Evolutionary conservation across 37 sponge, comb jelly and placozoan species (phyloP), one percentile per base, ranked within the genome.

Genomic region (Dysidea cf. avara): DNA sequence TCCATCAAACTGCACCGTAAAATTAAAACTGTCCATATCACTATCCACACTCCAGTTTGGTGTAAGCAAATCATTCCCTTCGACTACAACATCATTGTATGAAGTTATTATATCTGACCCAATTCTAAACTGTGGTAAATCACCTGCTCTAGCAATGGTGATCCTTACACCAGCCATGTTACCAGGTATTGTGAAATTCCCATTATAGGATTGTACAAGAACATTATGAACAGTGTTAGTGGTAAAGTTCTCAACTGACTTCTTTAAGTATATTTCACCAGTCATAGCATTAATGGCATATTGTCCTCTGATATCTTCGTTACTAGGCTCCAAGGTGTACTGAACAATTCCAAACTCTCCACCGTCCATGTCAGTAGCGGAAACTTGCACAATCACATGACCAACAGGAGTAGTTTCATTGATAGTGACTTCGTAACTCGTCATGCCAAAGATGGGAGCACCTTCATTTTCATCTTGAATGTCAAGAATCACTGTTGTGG

Each of bases 381-480:
- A 26, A 3, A 49, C 67, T 6, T 48, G 59, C 11, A 34, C 74
- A 74, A 72, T 51, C 28, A 17, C 21, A 7, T 2, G 16, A 49
- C 74, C 79, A n/a, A 75, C 29, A 5, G 81, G 69, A 20, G 68
- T 64, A 39, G 75, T 53, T 63, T 86, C 87, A 21, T 17, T 9
- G 1, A 76, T 65, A 26, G 49, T n/a, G 37, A 76, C 74, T 0
- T 28, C 58, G 28, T 63, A 71, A 1, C 71, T 72, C 28, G 60
- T 77, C 6, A 28, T 52, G 14, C 39, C 21, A 46, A 90, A 90
- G 14, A 31, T 38, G 34, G 86, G 78, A 16, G 69, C 46, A 16
- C 68, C 58, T 37, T 90, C 85, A 17, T 53, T 30, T 0, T 39
- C 26, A 64, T 84, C 63, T 26, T 22, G 12, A 20, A 84, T 56